Evolutionary conservation across 1,140 invertebrate genomes (phyloP), one percentile per base, ranked within the genome.

Genomic region (Contarinia nasturtii): DNA sequence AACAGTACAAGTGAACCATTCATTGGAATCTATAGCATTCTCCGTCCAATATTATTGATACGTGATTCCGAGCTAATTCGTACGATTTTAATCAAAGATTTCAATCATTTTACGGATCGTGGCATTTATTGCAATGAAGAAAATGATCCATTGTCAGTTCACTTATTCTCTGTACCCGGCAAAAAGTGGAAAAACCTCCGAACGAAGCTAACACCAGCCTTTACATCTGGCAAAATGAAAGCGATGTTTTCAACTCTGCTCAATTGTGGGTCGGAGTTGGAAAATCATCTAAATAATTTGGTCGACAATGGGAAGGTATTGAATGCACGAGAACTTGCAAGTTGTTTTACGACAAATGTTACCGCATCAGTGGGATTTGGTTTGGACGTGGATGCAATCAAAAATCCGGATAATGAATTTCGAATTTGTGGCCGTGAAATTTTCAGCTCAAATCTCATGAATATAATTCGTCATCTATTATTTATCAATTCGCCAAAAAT

Each of bases 51-150:
- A 2, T 52, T 65, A n/a, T 58, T 65, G 2, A 52, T 71, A 4
- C 57, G 68, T 36, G 72, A 80, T 52, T 61, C 72, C 0, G 68
- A 73, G 7, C 54, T 82, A 1, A 67, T 77, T 0, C 76, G 75
- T 52, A 55, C 65, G 21, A 66, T 81, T 7, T 51, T 79, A 19
- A 64, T 72, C 3, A 75, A 71, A 53, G 72, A 79, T 47, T 77
- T 76, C 45, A 53, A 62, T 33, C 53, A 61, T 19, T 77, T 77
- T 49, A 51, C 57, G 2, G 69, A 72, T 53, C 67, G 69, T 14
- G 67, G 66, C 0, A 50, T 67, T 5, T 58, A 55, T n/a, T 57
- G 66, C 36, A 66, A 70, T 48, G 59, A 66, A 3, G 53, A 63
- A 46, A 56, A 55, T 34, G 66, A 75, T 55, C 71, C 70, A 0